A percentile compares a stretch with the other conserved stretches of the same genome.
These are phyloP conservation scores for Takifugu flavidus DNA, from an alignment of 2,113 vertebrate genomes.

Conservation along the genomic window DNA sequence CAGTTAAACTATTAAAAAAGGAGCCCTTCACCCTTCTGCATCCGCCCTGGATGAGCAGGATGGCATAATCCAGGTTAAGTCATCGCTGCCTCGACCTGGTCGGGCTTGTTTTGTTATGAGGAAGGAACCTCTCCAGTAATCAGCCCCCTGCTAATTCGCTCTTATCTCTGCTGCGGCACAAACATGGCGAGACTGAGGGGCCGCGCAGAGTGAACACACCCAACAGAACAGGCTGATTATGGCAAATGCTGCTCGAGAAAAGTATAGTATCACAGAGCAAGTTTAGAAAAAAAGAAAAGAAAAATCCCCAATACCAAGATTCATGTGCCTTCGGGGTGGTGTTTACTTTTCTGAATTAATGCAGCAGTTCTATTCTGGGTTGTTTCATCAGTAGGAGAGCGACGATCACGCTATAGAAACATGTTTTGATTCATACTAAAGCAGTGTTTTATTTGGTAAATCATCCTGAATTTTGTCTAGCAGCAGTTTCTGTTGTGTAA, in stretches of 20 bases:
- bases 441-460: too few species aligned
- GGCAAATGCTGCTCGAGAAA: conserved; percentile 30
- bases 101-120: conserved; percentile 29
- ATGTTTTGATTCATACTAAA: too few species aligned
- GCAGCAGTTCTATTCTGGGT: too few species aligned
- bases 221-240: conserved; percentile 43
- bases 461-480: too few species aligned
- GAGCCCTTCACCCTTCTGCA: conserved; percentile 5
- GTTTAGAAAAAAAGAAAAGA: neutral
- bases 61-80: conserved; percentile 41
- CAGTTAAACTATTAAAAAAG: neutral
- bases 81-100: conserved; percentile 31
- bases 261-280: conserved; percentile 5
- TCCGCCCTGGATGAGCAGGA: conserved; percentile 13
- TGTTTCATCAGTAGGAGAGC: too few species aligned
- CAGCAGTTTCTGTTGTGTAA: too few species aligned
- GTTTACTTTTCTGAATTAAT: too few species aligned
- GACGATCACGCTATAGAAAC: too few species aligned
- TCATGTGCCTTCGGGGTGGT: neutral
- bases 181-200: conserved; percentile 35
- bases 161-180: conserved; percentile 37
- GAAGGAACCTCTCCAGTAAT: conserved; percentile 35
- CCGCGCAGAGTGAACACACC: conserved; percentile 39
- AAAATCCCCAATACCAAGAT: neutral
- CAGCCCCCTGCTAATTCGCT: conserved; percentile 41